Percentiles rank a stretch among this genome's conserved stretches.
phyloP scores from a whole-genome alignment of 2,113 vertebrate genomes.

The Brachypodius melanocephalos region DNA sequence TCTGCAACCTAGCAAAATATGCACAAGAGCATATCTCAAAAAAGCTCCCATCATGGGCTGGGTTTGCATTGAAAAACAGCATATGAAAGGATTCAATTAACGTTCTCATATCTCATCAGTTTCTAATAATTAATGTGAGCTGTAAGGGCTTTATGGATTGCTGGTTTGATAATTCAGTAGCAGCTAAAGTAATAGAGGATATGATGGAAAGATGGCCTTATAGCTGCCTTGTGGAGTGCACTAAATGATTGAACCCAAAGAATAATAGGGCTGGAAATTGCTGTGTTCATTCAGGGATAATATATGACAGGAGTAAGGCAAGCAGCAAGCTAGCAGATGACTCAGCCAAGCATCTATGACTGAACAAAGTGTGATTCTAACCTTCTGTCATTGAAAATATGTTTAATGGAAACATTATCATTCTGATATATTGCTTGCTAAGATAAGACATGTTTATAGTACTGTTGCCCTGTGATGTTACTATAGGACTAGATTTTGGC shows the following conservation, averaged over 20 bases:
- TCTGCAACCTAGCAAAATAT: neutral
- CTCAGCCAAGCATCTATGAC: constrained; percentile 58
- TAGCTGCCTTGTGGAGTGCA: constrained; percentile 12
- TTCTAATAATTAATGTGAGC: constrained; percentile 63
- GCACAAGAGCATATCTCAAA: neutral
- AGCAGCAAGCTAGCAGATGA: constrained; percentile 60
- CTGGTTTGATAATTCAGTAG: constrained; percentile 47
- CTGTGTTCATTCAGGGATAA: constrained; percentile 58
- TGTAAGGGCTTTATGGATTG: constrained; percentile 56
- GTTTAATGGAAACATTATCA: constrained; percentile 66
- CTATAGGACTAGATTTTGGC: constrained; percentile 31
- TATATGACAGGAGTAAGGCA: constrained; percentile 55
- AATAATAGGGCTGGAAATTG: constrained; percentile 58
- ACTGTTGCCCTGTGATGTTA: neutral
- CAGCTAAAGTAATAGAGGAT: constrained; percentile 49
- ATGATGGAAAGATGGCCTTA: constrained; percentile 34
- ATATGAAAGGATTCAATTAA: constrained; percentile 50
- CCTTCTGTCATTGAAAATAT: constrained; percentile 68
- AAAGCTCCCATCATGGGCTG: neutral
- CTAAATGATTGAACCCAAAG: constrained; percentile 38
- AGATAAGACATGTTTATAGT: constrained; percentile 56
- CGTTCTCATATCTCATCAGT: neutral
- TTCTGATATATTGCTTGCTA: constrained; percentile 60
- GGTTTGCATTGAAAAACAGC: neutral
- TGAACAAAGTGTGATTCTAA: constrained; percentile 69